These are phyloP conservation scores for Peromyscus polionotus DNA, from an alignment of 2,113 vertebrate genomes.

Conservation along the genomic window DNA sequence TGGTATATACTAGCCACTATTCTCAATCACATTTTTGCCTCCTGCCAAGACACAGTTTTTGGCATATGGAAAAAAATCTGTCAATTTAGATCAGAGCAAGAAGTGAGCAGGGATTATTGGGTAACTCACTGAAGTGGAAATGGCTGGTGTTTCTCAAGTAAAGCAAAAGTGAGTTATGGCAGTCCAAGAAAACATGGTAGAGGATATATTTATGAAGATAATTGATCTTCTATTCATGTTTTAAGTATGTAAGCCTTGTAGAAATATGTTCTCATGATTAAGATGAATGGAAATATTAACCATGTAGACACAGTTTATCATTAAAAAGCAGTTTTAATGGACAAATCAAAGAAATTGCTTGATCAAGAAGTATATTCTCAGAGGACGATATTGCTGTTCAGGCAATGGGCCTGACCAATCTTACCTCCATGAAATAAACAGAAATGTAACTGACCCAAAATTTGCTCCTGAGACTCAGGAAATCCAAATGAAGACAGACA, in stretches of 20 bases:
- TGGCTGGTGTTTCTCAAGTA: not conserved
- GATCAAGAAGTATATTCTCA: not conserved
- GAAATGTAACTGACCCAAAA: not conserved
- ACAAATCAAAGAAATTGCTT: not conserved
- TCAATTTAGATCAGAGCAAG: not conserved
- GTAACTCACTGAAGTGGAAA: not conserved
- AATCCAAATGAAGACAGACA: not conserved
- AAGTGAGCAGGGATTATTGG: not conserved
- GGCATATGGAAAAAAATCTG: not conserved
- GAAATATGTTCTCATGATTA: not conserved
- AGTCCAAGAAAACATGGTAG: not conserved
- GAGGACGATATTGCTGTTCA: not conserved
- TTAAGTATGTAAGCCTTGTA: not conserved
- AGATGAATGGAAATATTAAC: not conserved
- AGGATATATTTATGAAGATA: not conserved
- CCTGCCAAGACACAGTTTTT: not conserved
- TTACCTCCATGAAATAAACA: not conserved
- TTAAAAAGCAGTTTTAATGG: not conserved
- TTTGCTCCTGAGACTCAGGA: not conserved
- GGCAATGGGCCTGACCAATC: not conserved
- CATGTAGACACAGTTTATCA: not conserved
- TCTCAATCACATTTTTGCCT: not conserved
- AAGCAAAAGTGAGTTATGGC: not conserved
- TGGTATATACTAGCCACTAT: not conserved
- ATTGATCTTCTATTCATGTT: conserved; percentile 9